Conservation (phyloP, 2,888 invertebrate species). For the Meganola albula region DNA sequence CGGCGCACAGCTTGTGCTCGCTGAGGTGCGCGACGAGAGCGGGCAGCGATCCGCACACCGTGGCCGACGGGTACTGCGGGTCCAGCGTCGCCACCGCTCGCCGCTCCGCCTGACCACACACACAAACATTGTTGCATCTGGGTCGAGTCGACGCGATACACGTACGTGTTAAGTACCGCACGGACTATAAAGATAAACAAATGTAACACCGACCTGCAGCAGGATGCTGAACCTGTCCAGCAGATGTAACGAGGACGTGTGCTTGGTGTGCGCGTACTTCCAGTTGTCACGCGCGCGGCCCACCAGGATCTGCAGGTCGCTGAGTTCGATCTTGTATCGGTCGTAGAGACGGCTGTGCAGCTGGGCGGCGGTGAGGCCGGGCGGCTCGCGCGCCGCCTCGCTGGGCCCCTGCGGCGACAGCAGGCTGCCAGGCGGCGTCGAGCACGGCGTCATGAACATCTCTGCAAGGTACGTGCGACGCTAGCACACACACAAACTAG, state of each 20-base stretch:
- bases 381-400: slow-evolving; percentile 26
- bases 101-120: slow-evolving; percentile 80
- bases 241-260: slow-evolving; percentile 90
- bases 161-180: too few species aligned
- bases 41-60: slow-evolving; percentile 90
- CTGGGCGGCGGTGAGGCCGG: slow-evolving; percentile 41
- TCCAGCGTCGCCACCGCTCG: slow-evolving; percentile 89
- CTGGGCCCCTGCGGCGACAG: slow-evolving; percentile 76
- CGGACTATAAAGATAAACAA: too few species aligned
- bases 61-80: slow-evolving; percentile 91
- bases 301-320: slow-evolving; percentile 91
- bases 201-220: slow-evolving; percentile 75
- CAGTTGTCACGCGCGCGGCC: slow-evolving; percentile 93
- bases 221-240: slow-evolving; percentile 87
- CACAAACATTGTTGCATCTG: too few species aligned
- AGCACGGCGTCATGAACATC: slow-evolving; percentile 90
- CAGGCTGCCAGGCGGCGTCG: slow-evolving; percentile 89
- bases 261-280: slow-evolving; percentile 90
- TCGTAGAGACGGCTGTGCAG: slow-evolving; percentile 57
- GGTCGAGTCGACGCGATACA: too few species aligned
- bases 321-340: slow-evolving; percentile 86
- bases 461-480: slow-evolving; percentile 46
- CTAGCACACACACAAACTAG: not conserved
- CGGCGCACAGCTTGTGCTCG: slow-evolving; percentile 87
- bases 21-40: slow-evolving; percentile 92